phyloP scores from a whole-genome alignment of 1,140 invertebrate species.

The Drosophila nikananu region DNA sequence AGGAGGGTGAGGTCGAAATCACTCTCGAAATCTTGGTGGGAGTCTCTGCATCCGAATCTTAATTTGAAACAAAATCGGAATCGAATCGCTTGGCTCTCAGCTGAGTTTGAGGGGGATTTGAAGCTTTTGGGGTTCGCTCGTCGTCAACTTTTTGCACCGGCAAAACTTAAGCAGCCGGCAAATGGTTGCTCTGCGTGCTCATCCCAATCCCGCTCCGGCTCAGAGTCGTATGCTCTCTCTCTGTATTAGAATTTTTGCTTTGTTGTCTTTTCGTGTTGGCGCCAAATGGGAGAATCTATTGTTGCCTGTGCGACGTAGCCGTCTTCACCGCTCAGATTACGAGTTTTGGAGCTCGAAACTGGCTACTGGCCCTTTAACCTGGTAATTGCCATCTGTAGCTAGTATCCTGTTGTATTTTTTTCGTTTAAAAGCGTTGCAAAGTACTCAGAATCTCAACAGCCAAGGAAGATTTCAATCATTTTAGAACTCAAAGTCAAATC shows the following conservation, averaged over 20 bases:
- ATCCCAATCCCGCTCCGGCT: neutral
- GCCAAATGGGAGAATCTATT: conserved; percentile 64
- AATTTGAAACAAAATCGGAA: conserved; percentile 7
- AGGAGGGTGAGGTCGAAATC: conserved; percentile 7
- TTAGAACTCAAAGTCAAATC: neutral
- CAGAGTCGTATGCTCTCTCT: conserved; percentile 23
- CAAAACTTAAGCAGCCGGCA: conserved; percentile 76
- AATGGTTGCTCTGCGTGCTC: conserved; percentile 44
- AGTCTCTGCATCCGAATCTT: conserved; percentile 12
- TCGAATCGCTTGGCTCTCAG: neutral
- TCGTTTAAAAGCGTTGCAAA: neutral
- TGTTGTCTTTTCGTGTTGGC: conserved; percentile 70
- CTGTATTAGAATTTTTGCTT: conserved; percentile 32
- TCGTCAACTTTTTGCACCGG: conserved; percentile 66
- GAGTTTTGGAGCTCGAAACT: neutral
- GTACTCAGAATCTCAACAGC: neutral
- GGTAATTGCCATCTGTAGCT: neutral
- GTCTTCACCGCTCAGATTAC: conserved; percentile 38
- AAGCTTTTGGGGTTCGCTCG: conserved; percentile 62
- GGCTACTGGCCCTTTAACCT: neutral
- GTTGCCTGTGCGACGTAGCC: conserved; percentile 59
- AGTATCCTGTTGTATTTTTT: no score
- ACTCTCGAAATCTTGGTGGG: conserved; percentile 14
- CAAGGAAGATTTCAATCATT: neutral
- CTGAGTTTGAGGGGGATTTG: conserved; percentile 20